Evolutionary conservation across 2,888 invertebrate species (phyloP), one percentile per base, ranked within the genome.

Genomic region (Drosophila mercatorum): DNA sequence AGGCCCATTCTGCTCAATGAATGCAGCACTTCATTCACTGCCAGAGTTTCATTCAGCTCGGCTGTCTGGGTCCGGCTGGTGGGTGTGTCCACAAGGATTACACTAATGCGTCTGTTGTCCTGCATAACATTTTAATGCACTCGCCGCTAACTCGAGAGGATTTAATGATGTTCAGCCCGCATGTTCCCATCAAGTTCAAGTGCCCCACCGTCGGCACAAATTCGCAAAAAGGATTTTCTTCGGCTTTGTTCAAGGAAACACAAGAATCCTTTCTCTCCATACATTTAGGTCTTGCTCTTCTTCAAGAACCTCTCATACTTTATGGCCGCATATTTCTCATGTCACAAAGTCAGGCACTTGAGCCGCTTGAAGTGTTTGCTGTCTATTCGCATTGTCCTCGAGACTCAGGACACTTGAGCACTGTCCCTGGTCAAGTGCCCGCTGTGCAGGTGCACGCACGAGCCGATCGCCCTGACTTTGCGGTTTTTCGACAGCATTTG

Each of bases 161-260:
- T 90, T 91, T 91, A 90, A 91, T 91, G 91, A 89, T 90, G 77
- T 46, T 14, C 46, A 26, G 14, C 4, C 1, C 12, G 46, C 46
- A 12, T 26, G 46, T 91, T 88, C 86, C 82, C 91, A 84, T 83
- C 87, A 69, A 84, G 64, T 73, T 86, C 72, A 86, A 90, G 85
- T 85, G 80, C 73, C 36, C 68, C 64, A 60, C 31, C 14, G 80
- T 77, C 88, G 85, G 80, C 77, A 71, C 69, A 68, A 66, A 90
- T 88, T 88, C 89, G 89, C 87, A 89, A 88, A 89, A 80, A 72
- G 85, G 90, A 89, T 89, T 90, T 80, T 70, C 64, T n/a, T 28
- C 17, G 55, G 28, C 43, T 53, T 79, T 64, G 75, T 68, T 38
- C 58, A 7, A 8, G 49, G 52, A 34, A 57, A 59, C 70, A 71